phyloP scores from a whole-genome alignment of 2,113 vertebrate genomes.

The Neomonachus schauinslandi region DNA sequence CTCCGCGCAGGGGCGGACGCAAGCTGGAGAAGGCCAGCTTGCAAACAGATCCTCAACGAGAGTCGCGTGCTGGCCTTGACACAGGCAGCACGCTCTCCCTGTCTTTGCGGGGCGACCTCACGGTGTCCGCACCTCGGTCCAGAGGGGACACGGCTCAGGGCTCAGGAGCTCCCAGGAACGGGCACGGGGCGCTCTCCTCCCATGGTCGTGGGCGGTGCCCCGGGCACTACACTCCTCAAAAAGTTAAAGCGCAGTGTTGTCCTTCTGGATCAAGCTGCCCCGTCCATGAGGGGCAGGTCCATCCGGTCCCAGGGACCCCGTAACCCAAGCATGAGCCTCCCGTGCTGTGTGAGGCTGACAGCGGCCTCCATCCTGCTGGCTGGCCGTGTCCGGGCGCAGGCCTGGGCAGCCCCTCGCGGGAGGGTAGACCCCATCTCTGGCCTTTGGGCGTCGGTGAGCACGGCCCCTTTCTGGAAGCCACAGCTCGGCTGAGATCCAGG shows the following conservation, averaged over 20 bases:
- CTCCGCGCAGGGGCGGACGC: conserved; percentile 77
- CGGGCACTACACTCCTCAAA: not conserved
- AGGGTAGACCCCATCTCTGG: not conserved
- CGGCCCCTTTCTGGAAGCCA: accelerated
- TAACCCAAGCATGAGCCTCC: too few relatives aligned
- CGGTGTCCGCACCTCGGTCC: not conserved
- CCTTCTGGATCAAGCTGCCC: not conserved
- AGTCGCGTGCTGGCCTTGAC: not conserved
- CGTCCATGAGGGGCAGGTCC: accelerated
- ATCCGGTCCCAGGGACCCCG: accelerated
- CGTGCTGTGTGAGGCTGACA: accelerated
- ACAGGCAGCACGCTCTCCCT: not conserved
- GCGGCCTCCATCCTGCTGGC: not conserved
- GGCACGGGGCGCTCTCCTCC: not conserved
- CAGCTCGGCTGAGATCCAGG: not conserved
- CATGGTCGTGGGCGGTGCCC: accelerated
- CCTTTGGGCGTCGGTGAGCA: accelerated
- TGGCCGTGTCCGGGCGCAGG: not conserved
- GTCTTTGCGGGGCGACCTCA: not conserved
- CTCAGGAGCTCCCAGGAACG: not conserved
- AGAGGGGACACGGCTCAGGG: not conserved
- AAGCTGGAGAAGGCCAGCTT: conserved; percentile 80
- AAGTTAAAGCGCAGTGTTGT: accelerated
- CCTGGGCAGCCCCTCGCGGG: too few relatives aligned
- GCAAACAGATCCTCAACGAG: conserved; percentile 80